These are phyloP conservation scores for Stegostoma tigrinum DNA, from an alignment of 2,113 vertebrate species.

Conservation along the genomic window DNA sequence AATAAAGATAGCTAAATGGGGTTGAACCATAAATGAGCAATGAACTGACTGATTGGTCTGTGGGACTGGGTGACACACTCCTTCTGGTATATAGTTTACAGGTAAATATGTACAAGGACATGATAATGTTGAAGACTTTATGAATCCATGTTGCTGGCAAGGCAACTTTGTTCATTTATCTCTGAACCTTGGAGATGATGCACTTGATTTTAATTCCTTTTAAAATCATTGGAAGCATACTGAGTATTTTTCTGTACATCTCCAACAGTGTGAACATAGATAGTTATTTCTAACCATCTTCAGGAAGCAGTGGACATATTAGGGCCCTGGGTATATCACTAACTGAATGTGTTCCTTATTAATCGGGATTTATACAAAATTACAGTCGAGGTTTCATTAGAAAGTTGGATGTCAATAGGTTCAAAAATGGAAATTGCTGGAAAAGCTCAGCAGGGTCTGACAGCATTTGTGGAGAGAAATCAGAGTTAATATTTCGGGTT, in stretches of 20 bases:
- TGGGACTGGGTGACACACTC: not conserved
- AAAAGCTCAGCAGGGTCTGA: too few species aligned
- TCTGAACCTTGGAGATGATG: not conserved
- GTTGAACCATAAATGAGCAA: not conserved
- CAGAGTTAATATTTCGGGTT: too few species aligned
- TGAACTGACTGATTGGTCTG: not conserved
- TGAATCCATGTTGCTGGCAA: not conserved
- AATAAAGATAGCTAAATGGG: not conserved
- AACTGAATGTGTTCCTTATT: not conserved
- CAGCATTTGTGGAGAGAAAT: too few species aligned
- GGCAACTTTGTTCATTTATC: not conserved
- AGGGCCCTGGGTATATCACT: not conserved
- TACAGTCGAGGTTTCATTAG: not conserved
- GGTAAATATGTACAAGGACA: not conserved
- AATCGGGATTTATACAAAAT: not conserved
- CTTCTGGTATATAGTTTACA: not conserved
- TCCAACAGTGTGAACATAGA: not conserved
- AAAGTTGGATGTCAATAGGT: not conserved
- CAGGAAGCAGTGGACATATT: not conserved
- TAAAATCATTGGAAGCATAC: not conserved
- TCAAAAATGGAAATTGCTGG: too few species aligned
- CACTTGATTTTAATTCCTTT: not conserved
- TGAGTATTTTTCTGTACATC: not conserved
- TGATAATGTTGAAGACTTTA: not conserved
- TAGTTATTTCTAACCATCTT: not conserved